Percentiles rank a stretch among this genome's conserved stretches.
phyloP scores from a whole-genome alignment of 2,888 invertebrate species.

The Saturnia pavonia region DNA sequence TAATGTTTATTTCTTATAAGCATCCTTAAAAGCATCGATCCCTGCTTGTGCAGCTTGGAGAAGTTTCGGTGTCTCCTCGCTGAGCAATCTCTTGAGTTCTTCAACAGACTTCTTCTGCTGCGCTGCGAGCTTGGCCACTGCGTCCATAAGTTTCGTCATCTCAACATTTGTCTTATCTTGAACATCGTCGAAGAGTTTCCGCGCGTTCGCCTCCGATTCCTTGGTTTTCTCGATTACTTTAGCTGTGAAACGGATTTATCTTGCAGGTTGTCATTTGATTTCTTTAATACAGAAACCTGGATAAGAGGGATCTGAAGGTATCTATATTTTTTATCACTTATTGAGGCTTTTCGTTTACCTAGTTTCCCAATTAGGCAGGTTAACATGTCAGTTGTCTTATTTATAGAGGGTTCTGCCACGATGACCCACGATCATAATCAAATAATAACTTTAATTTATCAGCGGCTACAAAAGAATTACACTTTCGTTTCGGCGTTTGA shows the following conservation, averaged over 20 bases:
- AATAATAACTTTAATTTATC: no score
- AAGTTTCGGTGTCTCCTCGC: constrained; percentile 24
- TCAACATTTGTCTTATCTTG: constrained; percentile 22
- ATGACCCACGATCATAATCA: no score
- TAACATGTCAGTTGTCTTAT: no score
- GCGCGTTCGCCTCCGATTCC: constrained; percentile 27
- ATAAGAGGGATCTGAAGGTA: no score
- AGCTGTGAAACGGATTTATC: constrained; percentile 23
- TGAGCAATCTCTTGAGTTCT: constrained; percentile 23
- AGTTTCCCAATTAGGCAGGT: no score
- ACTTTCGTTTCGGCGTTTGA: no score
- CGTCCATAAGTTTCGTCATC: constrained; percentile 27
- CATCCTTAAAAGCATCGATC: constrained; percentile 21
- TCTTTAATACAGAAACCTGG: no score
- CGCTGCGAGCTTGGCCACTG: constrained; percentile 24
- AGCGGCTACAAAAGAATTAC: no score
- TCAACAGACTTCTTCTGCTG: constrained; percentile 28
- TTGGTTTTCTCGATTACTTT: constrained; percentile 27
- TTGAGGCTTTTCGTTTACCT: no score
- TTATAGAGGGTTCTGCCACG: no score
- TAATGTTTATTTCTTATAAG: constrained; percentile 20
- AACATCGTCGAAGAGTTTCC: constrained; percentile 23
- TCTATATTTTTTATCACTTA: no score
- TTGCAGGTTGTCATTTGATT: background rate
- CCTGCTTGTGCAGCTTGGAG: constrained; percentile 26